These are phyloP conservation scores for Protomyctophum bolini DNA, from an alignment of 2,113 vertebrate genomes.

Conservation along the genomic window DNA sequence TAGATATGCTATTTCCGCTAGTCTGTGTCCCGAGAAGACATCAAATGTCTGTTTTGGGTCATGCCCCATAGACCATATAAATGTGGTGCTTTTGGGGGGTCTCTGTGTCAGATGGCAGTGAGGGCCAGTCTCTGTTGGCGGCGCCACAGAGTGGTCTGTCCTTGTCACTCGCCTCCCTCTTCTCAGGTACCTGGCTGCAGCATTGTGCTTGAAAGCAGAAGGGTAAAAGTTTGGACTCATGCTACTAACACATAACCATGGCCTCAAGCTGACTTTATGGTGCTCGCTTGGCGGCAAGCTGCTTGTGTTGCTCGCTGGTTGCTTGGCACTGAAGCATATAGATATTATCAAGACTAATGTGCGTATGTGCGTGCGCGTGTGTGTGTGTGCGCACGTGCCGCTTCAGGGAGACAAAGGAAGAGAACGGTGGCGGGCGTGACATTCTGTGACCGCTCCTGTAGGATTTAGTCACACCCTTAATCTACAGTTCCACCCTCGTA, in stretches of 20 bases:
- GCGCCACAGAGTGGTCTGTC: constrained; percentile 90
- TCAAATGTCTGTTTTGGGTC: too few species aligned
- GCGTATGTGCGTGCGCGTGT: constrained; percentile 14
- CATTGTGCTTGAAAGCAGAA: too few species aligned
- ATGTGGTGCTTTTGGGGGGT: constrained; percentile 60
- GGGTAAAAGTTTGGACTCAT: too few species aligned
- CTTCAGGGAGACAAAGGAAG: constrained; percentile 6
- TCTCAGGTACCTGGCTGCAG: too few species aligned
- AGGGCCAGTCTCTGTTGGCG: constrained; percentile 91
- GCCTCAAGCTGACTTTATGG: too few species aligned
- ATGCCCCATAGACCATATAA: constrained; percentile 3
- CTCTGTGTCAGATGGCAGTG: constrained; percentile 88
- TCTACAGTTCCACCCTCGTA: background rate
- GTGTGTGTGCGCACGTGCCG: constrained; percentile 22
- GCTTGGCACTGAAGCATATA: constrained; percentile 31
- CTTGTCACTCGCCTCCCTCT: constrained; percentile 91
- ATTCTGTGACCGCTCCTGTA: background rate
- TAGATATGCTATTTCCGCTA: too few species aligned
- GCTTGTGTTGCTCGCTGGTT: constrained; percentile 44
- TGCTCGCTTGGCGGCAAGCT: constrained; percentile 10
- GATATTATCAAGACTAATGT: background rate
- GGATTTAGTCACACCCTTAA: background rate
- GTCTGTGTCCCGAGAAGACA: too few species aligned
- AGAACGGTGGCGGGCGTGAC: background rate
- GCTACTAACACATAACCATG: too few species aligned